Evolutionary conservation across 2,797 vertebrate genomes (phyloP), one percentile per base, ranked within the genome.

Genomic region (Amblyopsis hoosieri): DNA sequence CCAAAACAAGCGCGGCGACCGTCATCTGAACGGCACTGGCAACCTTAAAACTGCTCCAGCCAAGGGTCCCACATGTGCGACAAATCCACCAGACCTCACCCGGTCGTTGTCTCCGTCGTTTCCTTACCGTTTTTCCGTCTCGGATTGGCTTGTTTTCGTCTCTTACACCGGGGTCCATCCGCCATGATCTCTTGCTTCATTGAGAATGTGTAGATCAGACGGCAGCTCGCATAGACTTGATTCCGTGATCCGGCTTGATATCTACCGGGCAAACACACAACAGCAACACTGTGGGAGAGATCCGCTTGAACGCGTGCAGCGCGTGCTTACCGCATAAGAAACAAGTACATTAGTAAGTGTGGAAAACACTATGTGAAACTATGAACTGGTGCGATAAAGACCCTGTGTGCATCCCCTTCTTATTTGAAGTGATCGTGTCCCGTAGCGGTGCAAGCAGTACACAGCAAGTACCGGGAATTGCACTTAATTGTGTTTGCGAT

Each of bases 71-170:
- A 42, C 37, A 42, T 42, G 37, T 42, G 6, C 7, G 6, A 42
- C 6, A 42, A 7, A 42, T 7, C 37, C 37, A 42, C 11, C 47
- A 54, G 15, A 12, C 54, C 46, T 11, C n/a, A 12, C 23, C 54
- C 50, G 60, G 48, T 52, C 56, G 33, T 42, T 19, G 15, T 66
- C 54, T 54, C 90, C 86, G 67, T 51, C 62, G 45, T 70, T 74
- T 89, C 86, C 96, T 97, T 97, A 98, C 97, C 97, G 96, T 98
- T 96, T 93, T 98, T 98, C 92, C 97, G 95, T 79, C 97, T 92
- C 85, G 96, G 97, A 92, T 97, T 98, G 94, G 97, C 96, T 96
- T 98, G 97, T 94, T 98, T 98, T 94, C 96, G 94, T 94, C 96
- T 94, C 93, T 94, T 95, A 92, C 93, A 95, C 93, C 94, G 93